Evolutionary conservation across 2,888 invertebrate genomes (phyloP), one percentile per base, ranked within the genome.

Genomic region (Leptarthrus brevirostris): DNA sequence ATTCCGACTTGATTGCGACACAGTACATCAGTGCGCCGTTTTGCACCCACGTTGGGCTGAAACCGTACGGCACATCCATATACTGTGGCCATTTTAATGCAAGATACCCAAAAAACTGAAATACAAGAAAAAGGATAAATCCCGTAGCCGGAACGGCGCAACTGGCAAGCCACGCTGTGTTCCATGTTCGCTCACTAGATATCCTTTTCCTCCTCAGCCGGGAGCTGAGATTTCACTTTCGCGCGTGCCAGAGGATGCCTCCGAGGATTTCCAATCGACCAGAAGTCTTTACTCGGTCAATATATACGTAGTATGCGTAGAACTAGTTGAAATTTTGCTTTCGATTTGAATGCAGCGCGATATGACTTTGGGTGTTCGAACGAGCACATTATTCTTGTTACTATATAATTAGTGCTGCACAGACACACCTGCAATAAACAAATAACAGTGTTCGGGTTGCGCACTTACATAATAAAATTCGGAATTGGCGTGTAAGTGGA

Each of bases 381-480:
- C 66, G 56, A 61, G 74, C 69, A 52, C 52, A 73, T 75, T 75
- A 72, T 72, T 75, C 58, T 34, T 75, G 72, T 20, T 75, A 26
- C 30, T 73, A 12, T 75, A 73, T 72, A 75, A 75, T 66, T 73
- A 66, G 47, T 66, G 16, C 24, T 12, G 47, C 22, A 66, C 66
- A 22, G 47, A 49, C 24, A 66, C 66, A 66, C n/a, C 16, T 22
- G 40, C 61, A 61, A 36, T 36, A 18, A 36, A 34, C 40, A 36
- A 30, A 34, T 58, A 16, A n/a, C n/a, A 34, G 61, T 61, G 34
- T 36, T 61, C 22, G 61, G 36, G 22, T 30, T 52, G 61, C 40
- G 61, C 61, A 40, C 61, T 34, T 16, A 20, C 14, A 34, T 20
- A n/a, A 20, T 69, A 16, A 12, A 34, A 53, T 24, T 52, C 70